These are phyloP conservation scores for Emydoidea blandingii DNA, from an alignment of 2,797 vertebrate species.

Conservation along the genomic window DNA sequence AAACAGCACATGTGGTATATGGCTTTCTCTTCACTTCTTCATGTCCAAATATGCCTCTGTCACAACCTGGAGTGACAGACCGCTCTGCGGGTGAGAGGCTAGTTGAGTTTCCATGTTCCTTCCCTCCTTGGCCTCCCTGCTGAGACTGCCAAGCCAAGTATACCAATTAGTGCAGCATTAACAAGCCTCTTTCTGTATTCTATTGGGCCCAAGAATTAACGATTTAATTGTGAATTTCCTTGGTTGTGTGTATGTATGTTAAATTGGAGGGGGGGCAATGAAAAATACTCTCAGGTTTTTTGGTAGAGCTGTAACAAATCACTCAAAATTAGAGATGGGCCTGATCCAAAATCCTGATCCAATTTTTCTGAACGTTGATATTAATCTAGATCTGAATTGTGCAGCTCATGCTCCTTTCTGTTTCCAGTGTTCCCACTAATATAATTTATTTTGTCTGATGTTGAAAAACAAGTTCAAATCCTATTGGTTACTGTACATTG, in stretches of 20 bases:
- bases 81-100: constrained; percentile 54
- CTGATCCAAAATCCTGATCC: constrained; percentile 52
- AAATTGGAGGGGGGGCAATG: constrained; percentile 63
- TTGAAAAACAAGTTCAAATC: neutral
- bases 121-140: constrained; percentile 68
- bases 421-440: neutral
- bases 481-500: neutral
- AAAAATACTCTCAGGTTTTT: constrained; percentile 66
- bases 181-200: constrained; percentile 76
- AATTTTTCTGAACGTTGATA: constrained; percentile 41
- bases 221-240: constrained; percentile 73
- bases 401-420: neutral
- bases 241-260: constrained; percentile 74
- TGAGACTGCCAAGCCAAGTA: constrained; percentile 73
- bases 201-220: constrained; percentile 76
- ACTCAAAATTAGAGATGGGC: constrained; percentile 55
- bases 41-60: constrained; percentile 59
- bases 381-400: constrained; percentile 6
- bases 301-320: constrained; percentile 60
- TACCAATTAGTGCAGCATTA: constrained; percentile 77
- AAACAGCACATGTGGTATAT: constrained; percentile 20
- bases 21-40: constrained; percentile 50
- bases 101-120: constrained; percentile 69
- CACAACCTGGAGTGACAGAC: constrained; percentile 66
- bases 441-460: neutral